Percentiles rank a stretch among this genome's conserved stretches.
These are phyloP conservation scores for Celastrina argiolus DNA, from an alignment of 2,888 invertebrate species.

Conservation along the genomic window DNA sequence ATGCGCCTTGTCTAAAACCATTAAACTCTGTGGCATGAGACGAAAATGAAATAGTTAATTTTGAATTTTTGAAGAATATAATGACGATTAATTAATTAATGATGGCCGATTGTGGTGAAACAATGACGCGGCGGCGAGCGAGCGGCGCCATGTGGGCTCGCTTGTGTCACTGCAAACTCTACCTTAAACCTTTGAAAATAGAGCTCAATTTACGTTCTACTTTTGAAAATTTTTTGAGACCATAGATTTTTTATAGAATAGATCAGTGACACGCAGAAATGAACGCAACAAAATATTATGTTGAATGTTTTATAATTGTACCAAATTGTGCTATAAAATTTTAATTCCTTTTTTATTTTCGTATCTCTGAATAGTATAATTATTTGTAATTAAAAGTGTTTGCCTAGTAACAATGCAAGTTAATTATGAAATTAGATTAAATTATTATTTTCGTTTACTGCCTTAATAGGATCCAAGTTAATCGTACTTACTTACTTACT, in stretches of 20 bases:
- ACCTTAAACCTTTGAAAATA: neutral
- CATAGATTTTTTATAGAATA: constrained; percentile 6
- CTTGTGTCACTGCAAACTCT: constrained; percentile 20
- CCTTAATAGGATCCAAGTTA: neutral
- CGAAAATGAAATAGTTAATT: constrained; percentile 54
- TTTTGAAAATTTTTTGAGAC: neutral
- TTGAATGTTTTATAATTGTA: neutral
- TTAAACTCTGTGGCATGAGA: constrained; percentile 46
- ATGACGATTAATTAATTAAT: constrained; percentile 72
- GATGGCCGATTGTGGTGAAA: constrained; percentile 57
- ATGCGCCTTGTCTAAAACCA: constrained; percentile 35
- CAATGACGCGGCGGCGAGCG: constrained; percentile 54
- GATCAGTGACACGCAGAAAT: constrained; percentile 9
- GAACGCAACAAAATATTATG: neutral
- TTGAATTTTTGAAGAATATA: constrained; percentile 59
- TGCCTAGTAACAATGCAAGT: neutral
- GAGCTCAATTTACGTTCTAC: neutral
- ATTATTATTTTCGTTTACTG: neutral
- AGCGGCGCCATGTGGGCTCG: constrained; percentile 43
- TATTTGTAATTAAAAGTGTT: neutral
- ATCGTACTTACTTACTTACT: neutral
- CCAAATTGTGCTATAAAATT: neutral
- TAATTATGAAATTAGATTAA: neutral
- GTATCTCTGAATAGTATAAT: neutral
- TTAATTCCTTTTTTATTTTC: neutral